phyloP scores from a whole-genome alignment of 2,888 invertebrate species.

The Aporophyla lueneburgensis region DNA sequence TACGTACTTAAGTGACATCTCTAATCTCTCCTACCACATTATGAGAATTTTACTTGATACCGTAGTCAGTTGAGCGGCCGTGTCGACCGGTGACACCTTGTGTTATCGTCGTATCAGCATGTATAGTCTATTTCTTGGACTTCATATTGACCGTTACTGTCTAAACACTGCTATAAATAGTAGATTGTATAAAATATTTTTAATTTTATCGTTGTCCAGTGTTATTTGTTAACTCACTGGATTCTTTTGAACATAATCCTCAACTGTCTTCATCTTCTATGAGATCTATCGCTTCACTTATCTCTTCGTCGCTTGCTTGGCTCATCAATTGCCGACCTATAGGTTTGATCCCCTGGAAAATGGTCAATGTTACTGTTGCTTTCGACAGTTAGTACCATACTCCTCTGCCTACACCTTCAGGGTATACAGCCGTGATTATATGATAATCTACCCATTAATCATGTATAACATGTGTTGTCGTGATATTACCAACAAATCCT shows the following conservation, averaged over 20 bases:
- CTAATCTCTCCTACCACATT: not conserved
- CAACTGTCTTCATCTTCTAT: too few relatives aligned
- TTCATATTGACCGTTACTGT: not conserved
- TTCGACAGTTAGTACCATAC: not conserved
- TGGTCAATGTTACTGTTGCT: too few relatives aligned
- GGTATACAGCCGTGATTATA: not conserved
- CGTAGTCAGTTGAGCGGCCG: not conserved
- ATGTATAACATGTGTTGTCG: conserved; percentile 1
- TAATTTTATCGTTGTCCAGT: not conserved
- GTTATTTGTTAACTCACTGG: not conserved
- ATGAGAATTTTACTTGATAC: conserved; percentile 31
- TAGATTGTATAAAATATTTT: not conserved
- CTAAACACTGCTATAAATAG: not conserved
- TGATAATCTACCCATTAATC: conserved; percentile 1
- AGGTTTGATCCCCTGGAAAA: too few relatives aligned
- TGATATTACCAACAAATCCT: not conserved
- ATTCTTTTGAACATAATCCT: too few relatives aligned
- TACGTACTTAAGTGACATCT: not conserved
- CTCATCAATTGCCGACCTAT: not conserved
- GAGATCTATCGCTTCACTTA: too few relatives aligned
- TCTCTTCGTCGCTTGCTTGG: not conserved
- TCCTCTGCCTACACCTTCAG: not conserved
- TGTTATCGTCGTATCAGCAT: conserved; percentile 17
- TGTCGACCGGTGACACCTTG: not conserved
- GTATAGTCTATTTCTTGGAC: conserved; percentile 17